phyloP scores from a whole-genome alignment of 2,113 vertebrate genomes.

The Thomomys bottae region DNA sequence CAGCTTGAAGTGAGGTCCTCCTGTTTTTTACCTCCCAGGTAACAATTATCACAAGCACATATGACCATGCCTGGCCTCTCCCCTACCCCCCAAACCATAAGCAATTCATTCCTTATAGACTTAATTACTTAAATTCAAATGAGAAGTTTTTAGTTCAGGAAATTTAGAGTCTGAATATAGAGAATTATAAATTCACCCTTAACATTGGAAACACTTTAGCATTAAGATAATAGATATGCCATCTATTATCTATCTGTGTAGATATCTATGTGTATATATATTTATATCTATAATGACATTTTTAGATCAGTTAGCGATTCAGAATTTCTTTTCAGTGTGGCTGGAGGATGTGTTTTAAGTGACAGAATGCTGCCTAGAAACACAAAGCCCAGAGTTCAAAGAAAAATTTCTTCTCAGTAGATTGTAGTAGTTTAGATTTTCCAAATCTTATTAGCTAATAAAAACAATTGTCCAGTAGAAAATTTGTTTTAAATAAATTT shows the following conservation, averaged over 20 bases:
- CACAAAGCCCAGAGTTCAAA: too few species aligned
- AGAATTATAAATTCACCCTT: not conserved
- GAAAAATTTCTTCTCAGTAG: conserved; percentile 45
- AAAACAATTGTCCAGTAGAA: too few species aligned
- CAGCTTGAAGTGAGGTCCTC: too few species aligned
- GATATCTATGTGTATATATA: too few species aligned
- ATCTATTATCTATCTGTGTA: too few species aligned
- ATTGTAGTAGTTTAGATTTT: conserved; percentile 68
- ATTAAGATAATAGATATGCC: not conserved
- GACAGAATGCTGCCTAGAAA: too few species aligned
- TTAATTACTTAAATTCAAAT: conserved; percentile 9
- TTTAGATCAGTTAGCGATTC: conserved; percentile 58
- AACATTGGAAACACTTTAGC: conserved; percentile 15
- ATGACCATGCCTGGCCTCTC: not conserved
- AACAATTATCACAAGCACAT: too few species aligned
- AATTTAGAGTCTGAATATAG: not conserved
- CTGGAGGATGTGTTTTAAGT: too few species aligned
- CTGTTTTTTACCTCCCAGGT: too few species aligned
- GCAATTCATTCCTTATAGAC: not conserved
- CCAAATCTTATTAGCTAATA: conserved; percentile 60
- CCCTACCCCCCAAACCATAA: conserved; percentile 21
- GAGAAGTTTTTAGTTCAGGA: conserved; percentile 7
- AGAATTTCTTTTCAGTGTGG: conserved; percentile 59
- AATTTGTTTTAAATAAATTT: not conserved
- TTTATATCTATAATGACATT: conserved; percentile 20